Percentiles rank a stretch among this genome's conserved stretches.
Conservation (phyloP, 2,888 invertebrate species). For the Junonia oenone region DNA sequence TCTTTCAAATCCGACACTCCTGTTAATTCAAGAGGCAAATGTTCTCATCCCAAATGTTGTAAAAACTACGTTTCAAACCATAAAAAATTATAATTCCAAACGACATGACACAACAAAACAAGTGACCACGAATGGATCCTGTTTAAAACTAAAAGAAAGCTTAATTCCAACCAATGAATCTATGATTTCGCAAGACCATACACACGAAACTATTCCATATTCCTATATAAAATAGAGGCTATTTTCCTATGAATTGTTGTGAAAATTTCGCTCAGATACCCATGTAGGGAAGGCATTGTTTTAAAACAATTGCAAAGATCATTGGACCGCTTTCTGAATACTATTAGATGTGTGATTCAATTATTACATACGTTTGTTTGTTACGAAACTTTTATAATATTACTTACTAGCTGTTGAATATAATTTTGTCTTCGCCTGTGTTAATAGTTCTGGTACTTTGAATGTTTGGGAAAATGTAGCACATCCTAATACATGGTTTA, state of each 20-base stretch:
- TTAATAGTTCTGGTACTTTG: too few species aligned
- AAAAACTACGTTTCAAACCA: too few species aligned
- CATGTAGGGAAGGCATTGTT: constrained; percentile 26
- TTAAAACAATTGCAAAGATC: constrained; percentile 25
- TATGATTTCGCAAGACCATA: not conserved
- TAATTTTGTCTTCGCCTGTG: too few species aligned
- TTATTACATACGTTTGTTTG: constrained; percentile 6
- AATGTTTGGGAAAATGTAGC: too few species aligned
- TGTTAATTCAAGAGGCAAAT: too few species aligned
- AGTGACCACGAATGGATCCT: constrained; percentile 10
- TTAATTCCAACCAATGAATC: constrained; percentile 8
- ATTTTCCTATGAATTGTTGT: not conserved
- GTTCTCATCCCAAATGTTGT: too few species aligned
- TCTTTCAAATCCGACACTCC: too few species aligned
- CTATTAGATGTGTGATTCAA: constrained; percentile 12
- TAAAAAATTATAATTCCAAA: not conserved
- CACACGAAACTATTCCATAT: not conserved
- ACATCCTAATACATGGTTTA: too few species aligned
- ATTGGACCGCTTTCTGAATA: constrained; percentile 19
- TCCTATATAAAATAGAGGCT: not conserved
- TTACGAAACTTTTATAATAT: not conserved
- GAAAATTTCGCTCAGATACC: constrained; percentile 9
- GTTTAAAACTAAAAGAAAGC: constrained; percentile 23
- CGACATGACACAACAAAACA: constrained; percentile 7
- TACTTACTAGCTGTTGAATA: not conserved